These are phyloP conservation scores for Lysiphlebus fabarum DNA, from an alignment of 1,140 invertebrate species.

Conservation along the genomic window DNA sequence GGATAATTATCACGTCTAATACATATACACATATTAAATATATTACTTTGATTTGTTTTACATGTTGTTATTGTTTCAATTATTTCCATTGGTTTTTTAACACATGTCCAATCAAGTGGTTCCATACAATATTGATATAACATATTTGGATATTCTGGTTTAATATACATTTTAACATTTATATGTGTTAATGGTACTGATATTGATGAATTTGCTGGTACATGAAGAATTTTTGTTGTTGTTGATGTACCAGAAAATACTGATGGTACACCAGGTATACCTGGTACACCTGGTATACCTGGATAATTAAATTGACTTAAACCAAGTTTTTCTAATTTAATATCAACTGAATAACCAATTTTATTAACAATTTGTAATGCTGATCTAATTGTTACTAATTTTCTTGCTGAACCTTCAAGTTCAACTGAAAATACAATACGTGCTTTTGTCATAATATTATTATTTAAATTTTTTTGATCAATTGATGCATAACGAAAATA, in stretches of 20 bases:
- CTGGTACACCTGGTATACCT: neutral
- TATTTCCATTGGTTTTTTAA: conserved; percentile 60
- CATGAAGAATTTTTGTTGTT: conserved; percentile 40
- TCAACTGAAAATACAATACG: conserved; percentile 84
- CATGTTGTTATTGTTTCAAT: conserved; percentile 53
- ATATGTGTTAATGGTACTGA: conserved; percentile 66
- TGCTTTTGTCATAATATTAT: conserved; percentile 52
- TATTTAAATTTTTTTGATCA: conserved; percentile 39
- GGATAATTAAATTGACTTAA: conserved; percentile 41
- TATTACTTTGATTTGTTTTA: conserved; percentile 46
- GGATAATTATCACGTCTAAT: conserved; percentile 80
- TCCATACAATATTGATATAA: conserved; percentile 62
- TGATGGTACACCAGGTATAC: neutral
- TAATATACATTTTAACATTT: conserved; percentile 61
- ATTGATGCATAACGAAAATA: conserved; percentile 81
- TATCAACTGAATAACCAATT: conserved; percentile 68
- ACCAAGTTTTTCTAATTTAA: conserved; percentile 62
- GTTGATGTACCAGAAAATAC: conserved; percentile 27
- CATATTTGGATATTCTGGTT: conserved; percentile 52
- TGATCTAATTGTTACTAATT: conserved; percentile 92
- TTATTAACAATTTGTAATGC: conserved; percentile 80
- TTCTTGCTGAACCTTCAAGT: conserved; percentile 88
- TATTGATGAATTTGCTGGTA: conserved; percentile 52
- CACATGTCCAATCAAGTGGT: conserved; percentile 65
- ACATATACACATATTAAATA: conserved; percentile 71